Evolutionary conservation across 2,888 invertebrate genomes (phyloP).

Genomic region (Andrena minutula): DNA sequence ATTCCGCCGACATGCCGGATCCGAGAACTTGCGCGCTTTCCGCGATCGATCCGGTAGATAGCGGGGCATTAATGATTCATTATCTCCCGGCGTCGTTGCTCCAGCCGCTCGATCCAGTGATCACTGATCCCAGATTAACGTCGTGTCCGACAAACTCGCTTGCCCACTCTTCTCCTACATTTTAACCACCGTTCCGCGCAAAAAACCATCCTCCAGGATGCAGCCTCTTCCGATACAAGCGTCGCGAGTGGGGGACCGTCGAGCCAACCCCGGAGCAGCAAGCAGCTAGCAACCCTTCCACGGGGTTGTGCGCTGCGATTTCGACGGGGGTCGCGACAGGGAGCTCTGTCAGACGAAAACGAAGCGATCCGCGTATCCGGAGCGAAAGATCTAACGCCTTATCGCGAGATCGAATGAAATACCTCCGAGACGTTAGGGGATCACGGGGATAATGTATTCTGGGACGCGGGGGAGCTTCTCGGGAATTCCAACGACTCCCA

Average conservation of each 20-base stretch:
- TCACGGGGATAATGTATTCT: background rate
- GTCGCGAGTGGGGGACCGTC: background rate
- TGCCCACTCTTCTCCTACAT: background rate
- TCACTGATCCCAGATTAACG: constrained; percentile 22
- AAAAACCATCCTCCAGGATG: background rate
- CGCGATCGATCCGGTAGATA: constrained; percentile 45
- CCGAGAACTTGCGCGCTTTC: constrained; percentile 22
- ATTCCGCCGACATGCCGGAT: background rate
- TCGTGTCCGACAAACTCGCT: background rate
- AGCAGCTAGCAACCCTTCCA: no score
- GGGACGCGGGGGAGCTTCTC: background rate
- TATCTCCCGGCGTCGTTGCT: constrained; percentile 19
- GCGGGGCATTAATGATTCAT: constrained; percentile 49
- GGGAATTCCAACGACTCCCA: constrained; percentile 14
- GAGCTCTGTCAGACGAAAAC: background rate
- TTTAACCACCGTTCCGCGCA: background rate
- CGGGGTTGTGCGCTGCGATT: background rate
- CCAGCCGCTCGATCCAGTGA: constrained; percentile 11
- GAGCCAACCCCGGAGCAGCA: background rate
- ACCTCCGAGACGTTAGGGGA: background rate
- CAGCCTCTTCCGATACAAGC: background rate
- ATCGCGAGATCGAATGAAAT: background rate
- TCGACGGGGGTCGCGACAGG: background rate
- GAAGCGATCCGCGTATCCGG: background rate
- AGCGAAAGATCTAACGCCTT: background rate